Percentiles rank a stretch among this genome's conserved stretches.
Evolutionary conservation across 2,888 invertebrate genomes (phyloP).

Genomic region (Unio pictorum): DNA sequence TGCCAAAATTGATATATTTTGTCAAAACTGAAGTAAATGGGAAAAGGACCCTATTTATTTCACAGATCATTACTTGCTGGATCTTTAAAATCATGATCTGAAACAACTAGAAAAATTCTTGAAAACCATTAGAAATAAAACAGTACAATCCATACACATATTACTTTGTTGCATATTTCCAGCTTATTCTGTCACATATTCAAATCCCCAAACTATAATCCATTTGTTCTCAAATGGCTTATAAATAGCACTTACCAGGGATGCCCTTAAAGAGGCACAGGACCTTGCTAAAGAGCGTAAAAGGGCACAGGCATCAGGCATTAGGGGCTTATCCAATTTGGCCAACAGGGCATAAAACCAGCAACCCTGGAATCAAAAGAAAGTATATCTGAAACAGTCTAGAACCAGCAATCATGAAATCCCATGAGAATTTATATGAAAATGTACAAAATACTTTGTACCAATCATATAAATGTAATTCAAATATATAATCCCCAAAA

Average conservation of each 20-base stretch:
- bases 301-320: slow-evolving; percentile 79
- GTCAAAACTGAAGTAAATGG: not conserved
- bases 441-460: not conserved
- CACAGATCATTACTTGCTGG: too few species aligned
- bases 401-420: not conserved
- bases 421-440: not conserved
- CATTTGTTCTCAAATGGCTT: not conserved
- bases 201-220: not conserved
- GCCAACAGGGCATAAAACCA: slow-evolving; percentile 83
- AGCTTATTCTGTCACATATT: not conserved
- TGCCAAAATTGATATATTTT: too few species aligned
- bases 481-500: not conserved
- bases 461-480: not conserved
- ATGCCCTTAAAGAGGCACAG: slow-evolving; percentile 73
- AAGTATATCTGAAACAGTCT: not conserved
- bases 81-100: too few species aligned
- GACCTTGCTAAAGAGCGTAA: slow-evolving; percentile 79
- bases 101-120: too few species aligned
- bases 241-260: slow-evolving; percentile 55
- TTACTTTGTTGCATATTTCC: too few species aligned
- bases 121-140: too few species aligned
- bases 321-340: slow-evolving; percentile 79
- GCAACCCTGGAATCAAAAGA: slow-evolving; percentile 73
- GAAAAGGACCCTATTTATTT: too few species aligned
- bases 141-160: too few species aligned